Percentiles rank a stretch among this genome's conserved stretches.
phyloP scores from a whole-genome alignment of 2,113 vertebrate species.

The Malurus alboscapulatus region DNA sequence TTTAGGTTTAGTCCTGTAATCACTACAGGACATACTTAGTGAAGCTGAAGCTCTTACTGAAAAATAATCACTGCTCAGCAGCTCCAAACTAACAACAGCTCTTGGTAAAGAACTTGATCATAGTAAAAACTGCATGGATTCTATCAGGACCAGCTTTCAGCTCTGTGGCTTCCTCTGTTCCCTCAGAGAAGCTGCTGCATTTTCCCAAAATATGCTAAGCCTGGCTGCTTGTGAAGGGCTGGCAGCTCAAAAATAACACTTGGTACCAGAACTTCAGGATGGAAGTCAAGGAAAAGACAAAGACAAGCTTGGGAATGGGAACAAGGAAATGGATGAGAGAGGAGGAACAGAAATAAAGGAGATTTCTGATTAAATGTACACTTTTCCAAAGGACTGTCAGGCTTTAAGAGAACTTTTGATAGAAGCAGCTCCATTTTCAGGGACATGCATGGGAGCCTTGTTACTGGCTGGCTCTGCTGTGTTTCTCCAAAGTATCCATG shows the following conservation, averaged over 20 bases:
- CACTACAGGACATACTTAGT: background rate
- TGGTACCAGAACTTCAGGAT: background rate
- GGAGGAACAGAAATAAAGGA: background rate
- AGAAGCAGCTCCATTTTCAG: background rate
- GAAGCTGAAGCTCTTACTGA: background rate
- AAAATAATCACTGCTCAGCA: background rate
- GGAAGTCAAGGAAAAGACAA: background rate
- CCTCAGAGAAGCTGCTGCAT: background rate
- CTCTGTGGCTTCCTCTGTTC: background rate
- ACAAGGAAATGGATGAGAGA: background rate
- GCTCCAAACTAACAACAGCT: background rate
- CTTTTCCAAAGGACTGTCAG: background rate
- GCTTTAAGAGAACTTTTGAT: background rate
- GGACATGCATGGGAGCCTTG: background rate
- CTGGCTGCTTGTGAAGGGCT: background rate
- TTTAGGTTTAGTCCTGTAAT: background rate
- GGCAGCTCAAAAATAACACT: background rate
- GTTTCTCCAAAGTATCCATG: background rate
- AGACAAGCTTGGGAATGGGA: background rate
- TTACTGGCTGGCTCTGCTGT: background rate
- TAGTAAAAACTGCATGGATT: background rate
- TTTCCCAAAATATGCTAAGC: background rate
- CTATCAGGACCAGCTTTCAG: background rate
- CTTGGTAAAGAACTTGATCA: background rate
- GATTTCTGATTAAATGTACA: background rate